Conservation (phyloP, 1,140 invertebrate genomes). For the Vanessa atalanta region DNA sequence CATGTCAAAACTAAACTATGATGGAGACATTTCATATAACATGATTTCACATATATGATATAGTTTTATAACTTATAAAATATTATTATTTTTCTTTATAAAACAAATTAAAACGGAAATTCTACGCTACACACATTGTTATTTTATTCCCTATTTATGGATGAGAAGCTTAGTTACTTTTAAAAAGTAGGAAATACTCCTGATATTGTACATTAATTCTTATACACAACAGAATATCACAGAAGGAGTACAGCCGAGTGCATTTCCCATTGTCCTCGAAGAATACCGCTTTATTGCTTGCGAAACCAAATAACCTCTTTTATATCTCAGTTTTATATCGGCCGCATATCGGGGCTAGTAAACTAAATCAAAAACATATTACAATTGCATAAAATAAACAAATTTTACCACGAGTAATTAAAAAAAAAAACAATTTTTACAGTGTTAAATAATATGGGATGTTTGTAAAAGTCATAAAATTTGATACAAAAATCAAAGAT, state of each 20-base stretch:
- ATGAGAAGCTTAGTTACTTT: neutral
- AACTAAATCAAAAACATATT: conserved; percentile 28
- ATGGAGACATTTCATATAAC: no score
- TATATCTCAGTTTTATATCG: conserved; percentile 71
- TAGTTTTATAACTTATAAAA: no score
- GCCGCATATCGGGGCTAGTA: conserved; percentile 50
- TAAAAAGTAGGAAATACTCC: neutral
- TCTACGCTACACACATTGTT: neutral
- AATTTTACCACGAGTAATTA: no score
- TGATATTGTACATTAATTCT: conserved; percentile 24
- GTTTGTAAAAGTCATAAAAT: no score
- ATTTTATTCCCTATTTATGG: neutral
- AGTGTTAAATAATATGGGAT: no score
- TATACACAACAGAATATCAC: conserved; percentile 33
- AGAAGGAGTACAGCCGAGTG: conserved; percentile 25
- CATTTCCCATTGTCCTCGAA: conserved; percentile 63
- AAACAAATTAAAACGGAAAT: neutral
- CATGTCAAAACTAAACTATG: neutral
- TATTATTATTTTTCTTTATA: no score
- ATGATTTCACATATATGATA: no score
- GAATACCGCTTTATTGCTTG: conserved; percentile 68
- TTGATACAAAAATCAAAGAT: no score
- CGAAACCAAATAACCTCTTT: conserved; percentile 71
- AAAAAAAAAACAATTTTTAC: no score
- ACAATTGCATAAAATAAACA: conserved; percentile 21